phyloP scores from a whole-genome alignment of 2,797 vertebrate genomes.

The Urophycis tenuis region DNA sequence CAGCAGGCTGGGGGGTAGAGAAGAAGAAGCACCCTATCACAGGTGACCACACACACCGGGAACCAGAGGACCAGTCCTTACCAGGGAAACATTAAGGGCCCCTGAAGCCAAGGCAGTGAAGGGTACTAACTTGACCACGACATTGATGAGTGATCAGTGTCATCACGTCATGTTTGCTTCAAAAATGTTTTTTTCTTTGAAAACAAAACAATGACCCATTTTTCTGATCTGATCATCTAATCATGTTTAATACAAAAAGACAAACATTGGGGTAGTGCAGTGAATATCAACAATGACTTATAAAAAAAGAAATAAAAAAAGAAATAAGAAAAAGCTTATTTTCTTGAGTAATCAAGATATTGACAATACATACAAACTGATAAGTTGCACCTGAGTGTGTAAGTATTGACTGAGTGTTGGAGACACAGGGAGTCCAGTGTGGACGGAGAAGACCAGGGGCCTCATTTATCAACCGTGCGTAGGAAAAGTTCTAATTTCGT shows the following conservation, averaged over 20 bases:
- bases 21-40: not conserved
- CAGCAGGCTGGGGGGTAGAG: conserved; percentile 67
- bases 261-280: too few species aligned
- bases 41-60: not conserved
- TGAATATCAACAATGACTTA: not conserved
- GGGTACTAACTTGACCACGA: too few species aligned
- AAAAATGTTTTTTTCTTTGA: too few species aligned
- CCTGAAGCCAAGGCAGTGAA: too few species aligned
- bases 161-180: not conserved
- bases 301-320: too few species aligned
- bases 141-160: not conserved
- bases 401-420: not conserved
- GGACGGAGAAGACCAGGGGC: not conserved
- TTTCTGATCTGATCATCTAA: too few species aligned
- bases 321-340: too few species aligned
- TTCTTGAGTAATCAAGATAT: too few species aligned
- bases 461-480: too few species aligned
- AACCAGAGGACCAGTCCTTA: not conserved
- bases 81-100: too few species aligned
- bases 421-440: not conserved
- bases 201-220: too few species aligned
- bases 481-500: too few species aligned
- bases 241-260: not conserved
- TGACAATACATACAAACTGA: not conserved
- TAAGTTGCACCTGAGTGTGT: not conserved